Conservation (phyloP, 2,888 invertebrate genomes). For the Pseudeuparius sepicola region DNA sequence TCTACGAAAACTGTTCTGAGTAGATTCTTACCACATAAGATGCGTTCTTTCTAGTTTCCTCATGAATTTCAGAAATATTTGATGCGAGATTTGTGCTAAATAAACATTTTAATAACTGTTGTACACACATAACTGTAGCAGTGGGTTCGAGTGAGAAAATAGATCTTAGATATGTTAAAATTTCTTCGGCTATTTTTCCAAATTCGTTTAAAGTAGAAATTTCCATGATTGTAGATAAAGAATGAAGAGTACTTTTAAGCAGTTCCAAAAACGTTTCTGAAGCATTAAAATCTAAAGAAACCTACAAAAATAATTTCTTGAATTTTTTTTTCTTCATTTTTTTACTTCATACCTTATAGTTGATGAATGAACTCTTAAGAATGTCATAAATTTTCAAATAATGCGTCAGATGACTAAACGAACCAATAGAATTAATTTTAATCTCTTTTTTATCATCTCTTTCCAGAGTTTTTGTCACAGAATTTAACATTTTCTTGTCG, state of each 20-base stretch:
- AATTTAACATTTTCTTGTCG: slow-evolving; percentile 30
- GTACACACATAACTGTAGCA: slow-evolving; percentile 61
- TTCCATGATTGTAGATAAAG: slow-evolving; percentile 61
- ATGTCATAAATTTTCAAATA: slow-evolving; percentile 79
- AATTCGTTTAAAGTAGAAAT: slow-evolving; percentile 59
- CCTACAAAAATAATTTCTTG: slow-evolving; percentile 41
- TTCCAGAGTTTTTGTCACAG: slow-evolving; percentile 22
- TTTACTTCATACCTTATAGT: slow-evolving; percentile 60
- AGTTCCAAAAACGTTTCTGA: slow-evolving; percentile 65
- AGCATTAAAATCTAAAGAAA: slow-evolving; percentile 65
- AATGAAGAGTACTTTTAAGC: slow-evolving; percentile 52
- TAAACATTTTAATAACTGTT: slow-evolving; percentile 65
- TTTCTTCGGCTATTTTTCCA: slow-evolving; percentile 67
- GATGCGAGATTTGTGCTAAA: slow-evolving; percentile 63
- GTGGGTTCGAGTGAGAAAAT: slow-evolving; percentile 62
- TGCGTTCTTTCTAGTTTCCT: too few species aligned
- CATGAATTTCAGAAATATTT: slow-evolving; percentile 37
- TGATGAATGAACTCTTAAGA: slow-evolving; percentile 71
- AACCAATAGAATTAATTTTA: slow-evolving; percentile 18
- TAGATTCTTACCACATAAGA: too few species aligned
- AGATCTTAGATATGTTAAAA: slow-evolving; percentile 62
- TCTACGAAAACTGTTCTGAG: too few species aligned
- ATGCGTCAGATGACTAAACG: slow-evolving; percentile 47
- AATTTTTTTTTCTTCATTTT: slow-evolving; percentile 5
- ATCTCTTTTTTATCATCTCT: slow-evolving; percentile 33